Base-by-base conservation (phyloP, 2,797 vertebrate genomes). In the Diplodus sargus region DNA sequence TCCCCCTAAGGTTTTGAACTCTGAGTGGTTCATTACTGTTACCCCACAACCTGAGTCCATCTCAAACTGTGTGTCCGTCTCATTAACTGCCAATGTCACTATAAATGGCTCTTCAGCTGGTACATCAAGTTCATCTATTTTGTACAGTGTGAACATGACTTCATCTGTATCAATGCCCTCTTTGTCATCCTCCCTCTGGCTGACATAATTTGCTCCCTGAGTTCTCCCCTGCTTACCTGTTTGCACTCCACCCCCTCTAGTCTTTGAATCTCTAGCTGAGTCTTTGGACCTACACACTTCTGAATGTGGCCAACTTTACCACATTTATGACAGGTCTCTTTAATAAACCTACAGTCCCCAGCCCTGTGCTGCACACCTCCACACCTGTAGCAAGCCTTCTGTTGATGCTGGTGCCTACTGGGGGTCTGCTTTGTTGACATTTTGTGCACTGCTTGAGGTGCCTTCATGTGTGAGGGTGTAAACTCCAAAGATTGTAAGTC, bases 401-500 rank as follows among this genome's bases (percentile, higher is more conserved):
- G 5, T 11, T 56, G 23, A 5, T 56, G 23, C 53, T 56, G 13
- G 5, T 56, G 53, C 53, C 14, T 56, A 56, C 22, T 56, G 12
- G 22, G 23, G 23, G 3, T 5, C 53, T 42, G 18, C 58, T 14
- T 42, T 22, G 17, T 6, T 4, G 30, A 42, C 58, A 60, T n/a
- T n/a, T 60, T 39, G 34, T 60, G 58, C 17, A 60, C 30, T n/a
- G 34, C 34, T 12, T 39, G 58, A n/a, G 30, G 34, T 43, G 14
- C 1, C 23, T 4, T 56, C 23, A 2, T 22, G 30, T 60, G 62
- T n/a, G 54, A 20, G 22, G 63, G 30, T 48, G n/a, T 14, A 45
- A 4, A 61, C 49, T 69, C 65, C 74, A 70, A 28, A 0, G 42
- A 57, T 28, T 78, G 53, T 18, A 72, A 60, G 20, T 53, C 68